Base-by-base conservation (phyloP, 2,113 vertebrate species). In the Struthio camelus region DNA sequence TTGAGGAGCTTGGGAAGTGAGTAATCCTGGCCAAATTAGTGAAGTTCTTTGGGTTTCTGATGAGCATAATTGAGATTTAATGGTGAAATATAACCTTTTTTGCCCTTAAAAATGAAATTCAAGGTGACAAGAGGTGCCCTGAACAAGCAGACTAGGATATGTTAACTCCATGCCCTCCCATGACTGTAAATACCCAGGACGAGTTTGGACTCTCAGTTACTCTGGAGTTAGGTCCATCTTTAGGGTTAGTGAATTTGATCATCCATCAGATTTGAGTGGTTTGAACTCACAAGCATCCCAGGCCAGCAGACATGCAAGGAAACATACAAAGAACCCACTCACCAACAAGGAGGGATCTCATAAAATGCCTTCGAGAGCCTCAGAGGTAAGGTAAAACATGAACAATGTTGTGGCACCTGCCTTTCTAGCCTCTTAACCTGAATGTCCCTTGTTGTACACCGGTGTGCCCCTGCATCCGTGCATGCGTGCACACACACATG, bases 251-350 rank as follows among this genome's bases (percentile, higher is more conserved):
- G 71, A 76, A 87, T 8, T 24, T 11, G 5, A 72, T 54, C 65
- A 69, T 44, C 14, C 30, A 59, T 69, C 27, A 85, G 17, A 50
- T 66, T n/a, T 2, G 2, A 84, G 17, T 1, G 1, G 7, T 79
- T 58, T 61, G 23, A 72, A 72, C 42, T 78, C 13, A 27, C 38
- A 66, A 44, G 53, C 65, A 73, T 54, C 53, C 34, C 59, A 84
- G 62, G 1, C 3, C 32, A 46, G 14, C 25, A 53, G 53, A 38
- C 10, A 6, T 67, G 14, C 28, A 91, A 77, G 78, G 24, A 87
- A 91, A 18, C 27, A 34, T 58, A 38, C 10, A 22, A 64, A 38
- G 0, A 0, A 48, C 38, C 79, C 13, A 0, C 38, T 76, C 25
- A 18, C 17, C 13, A 8, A 30, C 16, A 20, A 0, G 1, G 42